Base-by-base conservation (phyloP, 2,888 invertebrate species). In the Drosophila melanocephala region DNA sequence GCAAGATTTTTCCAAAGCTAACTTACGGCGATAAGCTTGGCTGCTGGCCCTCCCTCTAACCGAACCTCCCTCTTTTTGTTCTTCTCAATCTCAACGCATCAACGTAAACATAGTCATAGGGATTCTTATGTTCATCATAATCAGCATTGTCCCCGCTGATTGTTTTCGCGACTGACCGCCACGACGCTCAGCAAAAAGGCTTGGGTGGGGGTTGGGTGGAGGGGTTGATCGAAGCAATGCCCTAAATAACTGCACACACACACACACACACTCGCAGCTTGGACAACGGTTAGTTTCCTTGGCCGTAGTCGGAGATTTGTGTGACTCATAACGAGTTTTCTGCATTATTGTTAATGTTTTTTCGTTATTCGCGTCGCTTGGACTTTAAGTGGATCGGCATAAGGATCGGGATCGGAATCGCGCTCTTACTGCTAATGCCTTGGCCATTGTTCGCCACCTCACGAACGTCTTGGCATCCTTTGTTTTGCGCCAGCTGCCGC, bases 81-180 rank as follows among this genome's bases (percentile, higher is more conserved):
- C 63, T 33, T 39, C 30, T 5, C 39, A 57, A 22, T 30, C 62
- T 56, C 47, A 26, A 26, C 47, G 26, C 59, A 62, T 69, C 76
- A 67, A n/a, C 79, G 65, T 72, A 71, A 65, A 65, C 65, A 75
- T 44, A 65, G 65, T 65, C 59, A 68, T 72, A 72, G 65, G 59
- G 44, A 75, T 65, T 65, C 66, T 59, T 62, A 68, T 63, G 60
- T 61, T 72, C 76, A 57, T 73, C 82, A 83, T 87, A 81, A 84
- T 87, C 84, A 81, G 72, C 81, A 83, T 81, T 77, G 65, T 79
- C 83, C 75, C 84, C 79, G 83, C 74, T 77, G 86, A 87, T 87
- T 87, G 86, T 83, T 89, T 89, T 87, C 87, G 86, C 86, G 86
- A 87, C 72, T 87, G 89, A 87, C 89, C 86, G 81, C 88, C 82